Conservation (phyloP, 2,113 vertebrate species). For the chimpanzee (Pan troglodytes) region NHGRI_mPanTro3-v2.1_pri NC_072407.2:46105501-46106000, state of each 20-base stretch:
- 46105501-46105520: too few relatives aligned
- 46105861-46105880: background rate
- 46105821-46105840: background rate
- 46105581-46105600: background rate
- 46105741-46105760: background rate
- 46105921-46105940: background rate
- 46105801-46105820: background rate
- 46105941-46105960: background rate
- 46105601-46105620: background rate
- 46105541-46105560: too few relatives aligned
- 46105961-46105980: background rate
- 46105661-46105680: background rate
- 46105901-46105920: background rate
- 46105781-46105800: background rate
- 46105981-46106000: background rate
- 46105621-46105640: accelerated
- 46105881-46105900: background rate
- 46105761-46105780: background rate
- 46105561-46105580: too few relatives aligned
- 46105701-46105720: background rate
- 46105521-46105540: too few relatives aligned
- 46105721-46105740: background rate
- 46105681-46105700: background rate
- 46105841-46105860: background rate
- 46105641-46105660: background rate